A percentile compares a stretch with the other conserved stretches of the same genome.
phyloP scores from a whole-genome alignment of 35 echinoderm and acorn worm genomes.

The Stichopus chloronotus region DNA sequence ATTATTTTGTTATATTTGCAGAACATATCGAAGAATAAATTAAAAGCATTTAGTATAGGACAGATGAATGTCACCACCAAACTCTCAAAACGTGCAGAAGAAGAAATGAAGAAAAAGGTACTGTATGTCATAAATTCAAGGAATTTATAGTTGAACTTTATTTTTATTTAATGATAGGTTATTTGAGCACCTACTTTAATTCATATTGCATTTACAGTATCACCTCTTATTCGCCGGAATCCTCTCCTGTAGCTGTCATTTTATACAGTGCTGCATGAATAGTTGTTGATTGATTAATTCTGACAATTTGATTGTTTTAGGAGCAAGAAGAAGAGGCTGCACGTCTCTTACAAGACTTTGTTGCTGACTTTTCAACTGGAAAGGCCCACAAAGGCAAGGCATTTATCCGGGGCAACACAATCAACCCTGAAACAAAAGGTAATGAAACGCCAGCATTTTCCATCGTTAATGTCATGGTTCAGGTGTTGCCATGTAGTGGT shows the following conservation, averaged over 20 bases:
- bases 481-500: not conserved
- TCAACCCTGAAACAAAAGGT: conserved; percentile 91
- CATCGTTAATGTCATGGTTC: not conserved
- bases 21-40: conserved; percentile 91
- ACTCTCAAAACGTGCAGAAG: conserved; percentile 87
- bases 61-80: conserved; percentile 97
- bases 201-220: too few relatives aligned
- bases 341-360: conserved; percentile 95
- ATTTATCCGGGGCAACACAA: conserved; percentile 87
- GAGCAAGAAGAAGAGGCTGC: conserved; percentile 95
- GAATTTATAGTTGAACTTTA: not conserved
- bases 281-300: too few relatives aligned
- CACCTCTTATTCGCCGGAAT: too few relatives aligned
- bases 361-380: conserved; percentile 85
- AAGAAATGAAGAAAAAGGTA: conserved; percentile 92
- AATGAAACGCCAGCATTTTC: not conserved
- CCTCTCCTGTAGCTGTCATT: too few relatives aligned
- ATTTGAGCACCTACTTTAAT: too few relatives aligned
- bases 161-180: too few relatives aligned
- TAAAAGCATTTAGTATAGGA: conserved; percentile 97
- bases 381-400: conserved; percentile 73
- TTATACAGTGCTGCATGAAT: too few relatives aligned
- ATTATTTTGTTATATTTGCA: conserved; percentile 24
- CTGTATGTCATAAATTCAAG: not conserved
- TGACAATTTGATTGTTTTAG: conserved; percentile 39